These are phyloP conservation scores for Philereme transversata DNA, from an alignment of 2,888 invertebrate genomes.

Conservation along the genomic window DNA sequence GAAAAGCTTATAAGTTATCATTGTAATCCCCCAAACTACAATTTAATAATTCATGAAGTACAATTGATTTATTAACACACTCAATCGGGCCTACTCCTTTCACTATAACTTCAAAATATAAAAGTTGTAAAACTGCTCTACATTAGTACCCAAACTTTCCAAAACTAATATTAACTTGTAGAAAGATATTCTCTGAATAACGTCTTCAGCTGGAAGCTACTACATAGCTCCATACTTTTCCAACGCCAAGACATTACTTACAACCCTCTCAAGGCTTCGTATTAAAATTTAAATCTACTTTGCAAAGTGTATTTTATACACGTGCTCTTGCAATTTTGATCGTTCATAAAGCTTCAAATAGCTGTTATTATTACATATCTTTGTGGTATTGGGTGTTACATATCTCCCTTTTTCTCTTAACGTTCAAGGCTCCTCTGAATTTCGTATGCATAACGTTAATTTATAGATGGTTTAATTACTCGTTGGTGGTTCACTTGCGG, in stretches of 20 bases:
- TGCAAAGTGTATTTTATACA: constrained; percentile 84
- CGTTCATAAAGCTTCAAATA: constrained; percentile 81
- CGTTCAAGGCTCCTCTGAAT: constrained; percentile 73
- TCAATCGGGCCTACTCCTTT: too few relatives aligned
- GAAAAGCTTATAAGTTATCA: too few relatives aligned
- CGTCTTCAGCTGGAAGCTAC: constrained; percentile 45
- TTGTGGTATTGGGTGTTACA: constrained; percentile 80
- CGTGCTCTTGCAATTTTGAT: constrained; percentile 83
- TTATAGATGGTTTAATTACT: constrained; percentile 80
- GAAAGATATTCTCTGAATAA: constrained; percentile 39
- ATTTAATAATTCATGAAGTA: too few relatives aligned
- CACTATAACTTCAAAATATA: too few relatives aligned
- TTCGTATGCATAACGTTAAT: constrained; percentile 78
- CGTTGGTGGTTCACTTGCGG: constrained; percentile 73
- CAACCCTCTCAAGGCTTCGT: constrained; percentile 82
- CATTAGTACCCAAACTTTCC: not conserved
- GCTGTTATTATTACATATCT: constrained; percentile 80
- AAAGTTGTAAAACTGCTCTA: not conserved
- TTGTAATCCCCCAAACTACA: too few relatives aligned
- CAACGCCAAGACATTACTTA: constrained; percentile 77
- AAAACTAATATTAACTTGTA: constrained; percentile 15
- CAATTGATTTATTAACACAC: too few relatives aligned
- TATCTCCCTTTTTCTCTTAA: constrained; percentile 67
- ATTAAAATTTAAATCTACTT: constrained; percentile 85
- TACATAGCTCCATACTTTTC: constrained; percentile 76